These are phyloP conservation scores for Delia radicum DNA, from an alignment of 1,140 invertebrate species.

Conservation along the genomic window DNA sequence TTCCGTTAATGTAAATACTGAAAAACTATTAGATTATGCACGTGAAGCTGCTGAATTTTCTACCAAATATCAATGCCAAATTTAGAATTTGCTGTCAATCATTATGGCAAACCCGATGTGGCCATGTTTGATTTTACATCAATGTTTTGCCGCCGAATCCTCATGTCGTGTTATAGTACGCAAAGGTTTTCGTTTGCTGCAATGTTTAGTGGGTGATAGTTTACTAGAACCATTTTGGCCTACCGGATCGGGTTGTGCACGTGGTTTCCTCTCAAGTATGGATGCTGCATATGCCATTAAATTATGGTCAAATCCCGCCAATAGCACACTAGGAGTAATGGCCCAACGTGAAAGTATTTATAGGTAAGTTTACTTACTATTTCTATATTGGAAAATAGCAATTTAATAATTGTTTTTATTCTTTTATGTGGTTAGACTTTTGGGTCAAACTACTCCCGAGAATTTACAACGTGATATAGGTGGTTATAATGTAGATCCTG, in stretches of 20 bases:
- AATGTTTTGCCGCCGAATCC: constrained; percentile 97
- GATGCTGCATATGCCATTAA: constrained; percentile 96
- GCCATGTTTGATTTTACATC: constrained; percentile 99
- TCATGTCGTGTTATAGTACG: constrained; percentile 75
- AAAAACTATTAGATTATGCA: constrained; percentile 88
- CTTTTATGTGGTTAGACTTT: constrained; percentile 50
- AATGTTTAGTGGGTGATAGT: constrained; percentile 93
- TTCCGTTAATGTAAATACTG: constrained; percentile 87
- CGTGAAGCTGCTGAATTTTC: constrained; percentile 94
- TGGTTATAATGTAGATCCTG: constrained; percentile 87
- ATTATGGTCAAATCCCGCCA: constrained; percentile 71
- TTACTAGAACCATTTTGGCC: constrained; percentile 98
- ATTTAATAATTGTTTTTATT: background rate
- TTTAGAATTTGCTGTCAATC: constrained; percentile 95
- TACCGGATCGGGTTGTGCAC: constrained; percentile 94
- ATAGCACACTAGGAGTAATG: constrained; percentile 77
- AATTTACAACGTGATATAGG: constrained; percentile 88
- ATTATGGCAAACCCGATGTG: constrained; percentile 96
- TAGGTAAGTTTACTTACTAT: constrained; percentile 57
- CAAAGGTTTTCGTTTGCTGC: constrained; percentile 76
- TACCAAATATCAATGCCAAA: constrained; percentile 88
- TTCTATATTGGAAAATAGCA: background rate
- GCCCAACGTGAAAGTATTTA: constrained; percentile 96
- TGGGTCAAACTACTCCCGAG: constrained; percentile 94
- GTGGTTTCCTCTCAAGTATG: constrained; percentile 93